A percentile compares a stretch with the other conserved stretches of the same genome.
These are phyloP conservation scores for Cataglyphis albicans DNA, from an alignment of 2,888 invertebrate species.

Conservation along the genomic window DNA sequence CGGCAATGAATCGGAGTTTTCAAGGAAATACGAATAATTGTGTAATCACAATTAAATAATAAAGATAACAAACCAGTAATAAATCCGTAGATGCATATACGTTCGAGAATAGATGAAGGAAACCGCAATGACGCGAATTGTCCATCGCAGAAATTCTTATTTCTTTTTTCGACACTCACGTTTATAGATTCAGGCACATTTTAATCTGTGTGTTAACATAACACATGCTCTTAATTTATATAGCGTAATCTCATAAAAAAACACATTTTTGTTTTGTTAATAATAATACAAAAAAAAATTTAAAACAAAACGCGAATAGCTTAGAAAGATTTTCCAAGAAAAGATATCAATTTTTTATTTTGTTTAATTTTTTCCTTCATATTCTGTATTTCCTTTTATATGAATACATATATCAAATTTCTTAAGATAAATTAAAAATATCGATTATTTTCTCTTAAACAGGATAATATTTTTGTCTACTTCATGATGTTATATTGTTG, in stretches of 20 bases:
- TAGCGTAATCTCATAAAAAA: not conserved
- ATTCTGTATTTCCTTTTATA: not conserved
- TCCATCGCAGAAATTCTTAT: not conserved
- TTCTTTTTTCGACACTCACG: not conserved
- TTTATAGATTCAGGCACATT: not conserved
- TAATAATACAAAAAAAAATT: not conserved
- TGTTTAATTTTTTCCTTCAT: not conserved
- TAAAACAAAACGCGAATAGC: not conserved
- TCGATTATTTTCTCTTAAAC: not conserved
- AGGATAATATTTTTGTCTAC: not conserved
- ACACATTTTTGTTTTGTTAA: not conserved
- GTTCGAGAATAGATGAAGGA: not conserved
- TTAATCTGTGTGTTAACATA: not conserved
- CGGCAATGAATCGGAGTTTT: not conserved
- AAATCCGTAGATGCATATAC: not conserved
- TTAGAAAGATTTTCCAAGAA: not conserved
- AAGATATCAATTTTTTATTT: not conserved
- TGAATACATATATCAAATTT: not conserved
- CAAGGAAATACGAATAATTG: not conserved
- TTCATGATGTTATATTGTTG: not conserved
- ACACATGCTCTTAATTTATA: not conserved
- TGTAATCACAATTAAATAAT: not conserved
- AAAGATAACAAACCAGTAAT: constrained; percentile 10
- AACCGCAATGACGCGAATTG: constrained; percentile 22
- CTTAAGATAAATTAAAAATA: not conserved